Percentiles rank a stretch among this genome's conserved stretches.
phyloP scores from a whole-genome alignment of 2,888 invertebrate genomes.

The Cheilosia vernalis region DNA sequence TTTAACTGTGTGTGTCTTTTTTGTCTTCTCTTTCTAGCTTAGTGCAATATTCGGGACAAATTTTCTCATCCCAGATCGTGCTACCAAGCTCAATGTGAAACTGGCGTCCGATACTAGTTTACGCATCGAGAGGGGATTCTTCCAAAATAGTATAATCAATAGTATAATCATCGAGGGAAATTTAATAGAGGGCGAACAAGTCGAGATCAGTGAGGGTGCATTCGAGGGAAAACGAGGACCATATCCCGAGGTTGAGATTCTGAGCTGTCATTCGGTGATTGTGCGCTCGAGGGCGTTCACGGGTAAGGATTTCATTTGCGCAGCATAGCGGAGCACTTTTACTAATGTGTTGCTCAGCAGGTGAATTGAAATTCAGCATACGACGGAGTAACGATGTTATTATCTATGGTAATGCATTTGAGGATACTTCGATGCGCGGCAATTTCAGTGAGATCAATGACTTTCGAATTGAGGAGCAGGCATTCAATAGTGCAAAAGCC shows the following conservation, averaged over 20 bases:
- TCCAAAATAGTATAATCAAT: conserved; percentile 80
- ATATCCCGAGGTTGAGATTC: conserved; percentile 81
- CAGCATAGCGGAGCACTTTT: neutral
- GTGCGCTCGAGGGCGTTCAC: conserved; percentile 79
- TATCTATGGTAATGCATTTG: conserved; percentile 79
- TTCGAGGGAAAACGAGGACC: conserved; percentile 80
- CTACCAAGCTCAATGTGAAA: conserved; percentile 78
- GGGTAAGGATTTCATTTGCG: conserved; percentile 77
- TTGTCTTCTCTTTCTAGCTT: conserved; percentile 76
- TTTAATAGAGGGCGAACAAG: conserved; percentile 77
- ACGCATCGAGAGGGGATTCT: conserved; percentile 79
- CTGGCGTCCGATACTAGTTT: conserved; percentile 78
- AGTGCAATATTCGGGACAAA: conserved; percentile 78
- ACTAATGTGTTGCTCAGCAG: conserved; percentile 75
- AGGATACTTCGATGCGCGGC: conserved; percentile 79
- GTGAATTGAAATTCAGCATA: conserved; percentile 80
- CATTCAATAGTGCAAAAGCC: conserved; percentile 80
- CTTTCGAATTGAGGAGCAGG: conserved; percentile 79
- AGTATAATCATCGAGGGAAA: conserved; percentile 79
- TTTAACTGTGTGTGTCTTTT: conserved; percentile 26
- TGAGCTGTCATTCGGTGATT: conserved; percentile 79
- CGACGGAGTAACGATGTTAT: conserved; percentile 78
- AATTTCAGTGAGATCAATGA: conserved; percentile 78
- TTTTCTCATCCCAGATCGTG: conserved; percentile 78
- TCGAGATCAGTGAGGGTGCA: conserved; percentile 80